These are phyloP conservation scores for Torymus aiolomorphi DNA, from an alignment of 2,888 invertebrate genomes.

Conservation along the genomic window DNA sequence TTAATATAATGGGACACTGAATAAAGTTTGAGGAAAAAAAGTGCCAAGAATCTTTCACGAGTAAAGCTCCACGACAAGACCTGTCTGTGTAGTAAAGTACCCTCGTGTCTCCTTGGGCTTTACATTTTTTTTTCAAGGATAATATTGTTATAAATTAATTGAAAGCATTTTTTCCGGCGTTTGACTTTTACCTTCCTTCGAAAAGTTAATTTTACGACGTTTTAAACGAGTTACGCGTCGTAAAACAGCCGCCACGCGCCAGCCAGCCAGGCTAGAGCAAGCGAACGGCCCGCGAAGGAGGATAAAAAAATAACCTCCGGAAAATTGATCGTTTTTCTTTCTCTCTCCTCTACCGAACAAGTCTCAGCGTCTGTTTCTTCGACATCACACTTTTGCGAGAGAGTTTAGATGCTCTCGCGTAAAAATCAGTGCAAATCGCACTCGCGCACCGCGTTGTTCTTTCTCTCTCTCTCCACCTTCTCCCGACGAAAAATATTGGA, in stretches of 20 bases:
- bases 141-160: slow-evolving; percentile 36
- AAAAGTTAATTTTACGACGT: slow-evolving; percentile 50
- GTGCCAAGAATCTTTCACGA: too few relatives aligned
- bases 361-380: slow-evolving; percentile 32
- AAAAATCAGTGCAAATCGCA: slow-evolving; percentile 21
- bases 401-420: neutral
- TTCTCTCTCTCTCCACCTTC: neutral
- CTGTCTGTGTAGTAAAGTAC: neutral
- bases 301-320: slow-evolving; percentile 24
- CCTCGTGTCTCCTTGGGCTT: neutral
- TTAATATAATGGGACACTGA: too few relatives aligned
- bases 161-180: slow-evolving; percentile 30
- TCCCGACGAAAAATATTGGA: slow-evolving; percentile 4
- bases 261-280: too few relatives aligned
- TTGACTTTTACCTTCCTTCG: slow-evolving; percentile 21
- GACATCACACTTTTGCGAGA: slow-evolving; percentile 24
- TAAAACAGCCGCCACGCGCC: slow-evolving; percentile 24
- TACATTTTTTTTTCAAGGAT: slow-evolving; percentile 8
- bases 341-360: neutral
- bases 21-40: too few relatives aligned
- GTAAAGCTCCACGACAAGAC: neutral
- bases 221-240: slow-evolving; percentile 47
- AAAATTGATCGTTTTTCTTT: slow-evolving; percentile 42
- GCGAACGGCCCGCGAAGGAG: neutral
- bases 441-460: too few relatives aligned